These are phyloP conservation scores for Tineola bisselliella DNA, from an alignment of 2,888 invertebrate genomes.

Conservation along the genomic window DNA sequence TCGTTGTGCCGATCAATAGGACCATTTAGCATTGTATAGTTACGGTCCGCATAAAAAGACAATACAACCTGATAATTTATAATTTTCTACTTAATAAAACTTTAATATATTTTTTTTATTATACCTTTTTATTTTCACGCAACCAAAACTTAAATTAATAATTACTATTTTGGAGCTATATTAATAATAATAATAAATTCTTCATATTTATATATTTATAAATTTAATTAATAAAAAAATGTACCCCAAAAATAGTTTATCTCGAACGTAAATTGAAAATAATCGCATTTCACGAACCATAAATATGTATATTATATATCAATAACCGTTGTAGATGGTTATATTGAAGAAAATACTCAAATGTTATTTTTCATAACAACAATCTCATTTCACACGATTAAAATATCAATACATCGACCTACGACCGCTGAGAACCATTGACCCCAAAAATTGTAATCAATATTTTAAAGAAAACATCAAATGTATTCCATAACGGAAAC, in stretches of 20 bases:
- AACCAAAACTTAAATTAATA: too few species aligned
- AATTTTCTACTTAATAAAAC: neutral
- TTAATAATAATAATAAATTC: too few species aligned
- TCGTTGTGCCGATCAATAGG: slow-evolving; percentile 28
- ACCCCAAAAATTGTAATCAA: slow-evolving; percentile 2
- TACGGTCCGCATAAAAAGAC: neutral
- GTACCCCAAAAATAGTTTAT: too few species aligned
- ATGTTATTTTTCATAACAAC: neutral
- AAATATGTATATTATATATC: neutral
- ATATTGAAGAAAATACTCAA: neutral
- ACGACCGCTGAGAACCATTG: slow-evolving; percentile 10
- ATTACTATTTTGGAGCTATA: too few species aligned
- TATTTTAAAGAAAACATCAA: neutral
- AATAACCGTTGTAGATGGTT: neutral
- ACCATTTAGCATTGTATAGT: slow-evolving; percentile 29
- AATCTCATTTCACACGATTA: neutral
- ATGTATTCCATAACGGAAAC: slow-evolving; percentile 38
- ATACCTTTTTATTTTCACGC: too few species aligned
- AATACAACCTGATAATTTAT: neutral
- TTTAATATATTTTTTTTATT: too few species aligned
- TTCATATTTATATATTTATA: too few species aligned
- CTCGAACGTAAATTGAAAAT: too few species aligned
- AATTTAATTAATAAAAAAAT: too few species aligned
- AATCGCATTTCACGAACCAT: too few species aligned
- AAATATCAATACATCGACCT: slow-evolving; percentile 1